Conservation (phyloP, 2,888 invertebrate species). For the Thera britannica region DNA sequence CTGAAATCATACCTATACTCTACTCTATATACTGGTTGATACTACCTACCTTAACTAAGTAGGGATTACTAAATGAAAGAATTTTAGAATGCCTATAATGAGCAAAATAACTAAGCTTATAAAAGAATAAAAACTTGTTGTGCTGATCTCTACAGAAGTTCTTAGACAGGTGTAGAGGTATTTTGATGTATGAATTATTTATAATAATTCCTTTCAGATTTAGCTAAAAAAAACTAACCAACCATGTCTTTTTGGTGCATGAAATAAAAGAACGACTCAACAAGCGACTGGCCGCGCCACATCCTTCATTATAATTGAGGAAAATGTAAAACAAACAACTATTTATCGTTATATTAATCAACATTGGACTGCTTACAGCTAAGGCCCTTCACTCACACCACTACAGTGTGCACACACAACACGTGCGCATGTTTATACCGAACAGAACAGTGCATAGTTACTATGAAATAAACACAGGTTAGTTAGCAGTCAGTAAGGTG, state of each 20-base stretch:
- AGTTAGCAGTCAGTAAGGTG: conserved; percentile 11
- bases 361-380: conserved; percentile 66
- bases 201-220: too few relatives aligned
- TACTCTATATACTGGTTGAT: too few relatives aligned
- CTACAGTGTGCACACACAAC: conserved; percentile 22
- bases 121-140: too few relatives aligned
- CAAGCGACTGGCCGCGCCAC: conserved; percentile 24
- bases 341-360: conserved; percentile 77
- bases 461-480: conserved; percentile 12
- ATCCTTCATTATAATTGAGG: conserved; percentile 57
- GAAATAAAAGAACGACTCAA: conserved; percentile 26
- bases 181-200: too few relatives aligned
- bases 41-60: too few relatives aligned
- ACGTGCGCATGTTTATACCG: conserved; percentile 32
- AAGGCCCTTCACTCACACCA: conserved; percentile 73
- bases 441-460: conserved; percentile 12
- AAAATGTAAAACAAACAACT: conserved; percentile 67
- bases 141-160: too few relatives aligned
- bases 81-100: too few relatives aligned
- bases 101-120: too few relatives aligned
- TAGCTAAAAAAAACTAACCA: neutral
- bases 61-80: too few relatives aligned
- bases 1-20: too few relatives aligned
- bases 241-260: neutral
- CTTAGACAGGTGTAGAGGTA: too few relatives aligned